phyloP scores from a whole-genome alignment of 2,797 vertebrate genomes.

The Crypturellus tataupa region DNA sequence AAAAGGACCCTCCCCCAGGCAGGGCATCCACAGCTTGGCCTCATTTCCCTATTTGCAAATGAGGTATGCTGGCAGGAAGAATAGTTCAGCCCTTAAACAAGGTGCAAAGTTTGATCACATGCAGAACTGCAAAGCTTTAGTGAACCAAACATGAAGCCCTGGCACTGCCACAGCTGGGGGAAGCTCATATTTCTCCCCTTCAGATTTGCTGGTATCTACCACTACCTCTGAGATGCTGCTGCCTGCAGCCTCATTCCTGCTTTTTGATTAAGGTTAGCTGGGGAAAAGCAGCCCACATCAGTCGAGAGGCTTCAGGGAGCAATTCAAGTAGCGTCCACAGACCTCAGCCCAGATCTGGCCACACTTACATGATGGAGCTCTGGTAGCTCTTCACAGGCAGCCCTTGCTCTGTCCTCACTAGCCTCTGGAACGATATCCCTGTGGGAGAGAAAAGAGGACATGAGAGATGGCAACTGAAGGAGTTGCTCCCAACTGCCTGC shows the following conservation, averaged over 20 bases:
- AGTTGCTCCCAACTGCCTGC: neutral
- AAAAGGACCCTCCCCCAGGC: neutral
- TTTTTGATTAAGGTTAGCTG: too few relatives aligned
- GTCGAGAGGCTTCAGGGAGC: accelerated
- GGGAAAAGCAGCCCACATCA: neutral
- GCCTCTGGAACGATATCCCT: constrained; percentile 95
- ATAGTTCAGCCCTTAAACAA: neutral
- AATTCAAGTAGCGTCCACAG: neutral
- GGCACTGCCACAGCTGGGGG: neutral
- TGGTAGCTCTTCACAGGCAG: constrained; percentile 80
- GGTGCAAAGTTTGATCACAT: neutral
- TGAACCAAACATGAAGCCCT: neutral
- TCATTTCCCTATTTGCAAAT: neutral
- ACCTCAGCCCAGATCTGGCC: neutral
- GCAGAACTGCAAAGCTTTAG: neutral
- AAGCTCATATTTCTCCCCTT: accelerated
- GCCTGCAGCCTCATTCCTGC: neutral
- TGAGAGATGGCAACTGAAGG: neutral
- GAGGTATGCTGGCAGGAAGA: neutral
- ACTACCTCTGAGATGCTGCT: neutral
- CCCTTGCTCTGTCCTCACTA: constrained; percentile 94
- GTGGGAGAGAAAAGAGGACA: neutral
- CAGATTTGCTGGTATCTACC: accelerated
- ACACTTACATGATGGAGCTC: constrained; percentile 90
- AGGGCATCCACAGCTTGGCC: accelerated